Conservation (phyloP, 2,113 vertebrate genomes). For the Ivindomyrus marchei region DNA sequence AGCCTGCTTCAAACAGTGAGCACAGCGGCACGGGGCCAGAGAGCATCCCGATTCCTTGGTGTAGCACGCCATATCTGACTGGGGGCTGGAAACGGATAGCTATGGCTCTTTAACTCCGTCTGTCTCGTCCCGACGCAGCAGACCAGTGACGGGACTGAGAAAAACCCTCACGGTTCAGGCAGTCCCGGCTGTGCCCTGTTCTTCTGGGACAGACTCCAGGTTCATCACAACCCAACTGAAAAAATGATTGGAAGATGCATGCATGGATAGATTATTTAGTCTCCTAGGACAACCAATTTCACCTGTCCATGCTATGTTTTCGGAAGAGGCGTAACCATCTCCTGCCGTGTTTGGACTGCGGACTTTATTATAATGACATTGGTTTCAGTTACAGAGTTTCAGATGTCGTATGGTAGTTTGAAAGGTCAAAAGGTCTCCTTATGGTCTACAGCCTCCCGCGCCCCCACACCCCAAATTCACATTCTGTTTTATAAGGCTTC, state of each 20-base stretch:
- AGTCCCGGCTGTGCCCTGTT: background rate
- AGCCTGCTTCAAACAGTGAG: background rate
- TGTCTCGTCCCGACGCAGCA: background rate
- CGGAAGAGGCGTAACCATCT: background rate
- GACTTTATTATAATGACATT: background rate
- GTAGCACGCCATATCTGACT: background rate
- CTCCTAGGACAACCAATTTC: background rate
- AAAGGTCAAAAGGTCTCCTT: background rate
- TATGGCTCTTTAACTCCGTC: background rate
- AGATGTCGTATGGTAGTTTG: background rate
- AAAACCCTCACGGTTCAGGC: background rate
- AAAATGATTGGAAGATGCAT: background rate
- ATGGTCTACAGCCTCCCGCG: background rate
- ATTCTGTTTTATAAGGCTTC: background rate
- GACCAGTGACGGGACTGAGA: background rate
- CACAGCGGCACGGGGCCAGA: background rate
- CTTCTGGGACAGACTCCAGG: background rate
- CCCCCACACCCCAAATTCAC: background rate
- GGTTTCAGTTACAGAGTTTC: background rate
- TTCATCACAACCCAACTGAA: background rate
- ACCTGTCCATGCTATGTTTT: background rate
- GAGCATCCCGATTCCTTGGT: background rate
- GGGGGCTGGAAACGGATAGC: background rate
- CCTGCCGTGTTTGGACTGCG: background rate
- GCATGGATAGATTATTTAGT: background rate